Base-by-base conservation (phyloP, 2,797 vertebrate species). In the Limosa lapponica region DNA sequence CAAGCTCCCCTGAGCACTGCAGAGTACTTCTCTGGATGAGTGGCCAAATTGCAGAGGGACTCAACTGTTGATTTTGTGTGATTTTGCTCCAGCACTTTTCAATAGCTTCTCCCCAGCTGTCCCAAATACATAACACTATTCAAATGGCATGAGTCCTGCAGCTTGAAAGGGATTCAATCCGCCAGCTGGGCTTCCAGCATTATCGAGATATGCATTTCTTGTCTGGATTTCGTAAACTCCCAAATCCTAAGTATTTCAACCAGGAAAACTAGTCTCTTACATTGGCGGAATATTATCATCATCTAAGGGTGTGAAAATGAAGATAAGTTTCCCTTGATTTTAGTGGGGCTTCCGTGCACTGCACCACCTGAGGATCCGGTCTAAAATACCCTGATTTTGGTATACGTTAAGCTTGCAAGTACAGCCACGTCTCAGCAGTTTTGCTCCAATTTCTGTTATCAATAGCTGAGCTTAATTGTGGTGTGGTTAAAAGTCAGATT, bases 221-320 rank as follows among this genome's bases (percentile, higher is more conserved):
- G 61, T 80, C 78, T 89, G 52, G 59, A 72, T 94, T 81, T 74
- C 10, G 15, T 41, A 95, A 92, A 93, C 48, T 73, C 80, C 77
- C 73, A 97, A 97, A 94, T 87, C 82, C 94, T 80, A 74, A 93
- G 67, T 91, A 96, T 92, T 41, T 92, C 64, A 95, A 95, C 94
- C 61, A 94, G 93, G 51, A 97, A 96, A 96, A 90, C 19, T 51
- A 25, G 15, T n/a, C 37, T 43, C 11, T 64, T 32, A 32, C 70
- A 82, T 20, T 4, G 1, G 1, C 1, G 48, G 39, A 18, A 12
- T 86, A 84, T 78, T 72, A 73, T 59, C n/a, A 91, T 41, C 62
- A 92, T 80, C 86, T 89, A 94, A 96, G 89, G 28, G 43, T 88
- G 41, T 34, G 36, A 77, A 80, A 91, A 73, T 32, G 32, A 57